These are phyloP conservation scores for Drosophila koepferae DNA, from an alignment of 2,888 invertebrate genomes.

Conservation along the genomic window DNA sequence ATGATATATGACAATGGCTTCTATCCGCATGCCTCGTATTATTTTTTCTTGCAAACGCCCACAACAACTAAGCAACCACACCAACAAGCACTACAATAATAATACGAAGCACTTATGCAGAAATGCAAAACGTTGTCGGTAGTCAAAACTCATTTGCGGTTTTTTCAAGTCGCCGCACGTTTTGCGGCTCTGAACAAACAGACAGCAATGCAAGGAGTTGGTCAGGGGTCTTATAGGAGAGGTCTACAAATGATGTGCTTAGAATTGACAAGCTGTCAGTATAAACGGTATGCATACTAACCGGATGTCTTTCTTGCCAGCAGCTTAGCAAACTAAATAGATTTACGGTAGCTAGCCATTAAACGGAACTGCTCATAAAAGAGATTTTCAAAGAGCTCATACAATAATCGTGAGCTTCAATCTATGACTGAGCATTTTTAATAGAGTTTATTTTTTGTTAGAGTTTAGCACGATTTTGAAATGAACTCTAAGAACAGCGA, in stretches of 20 bases:
- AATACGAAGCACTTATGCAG: constrained; percentile 61
- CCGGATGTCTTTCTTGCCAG: constrained; percentile 71
- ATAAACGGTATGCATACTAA: constrained; percentile 47
- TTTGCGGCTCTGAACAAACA: constrained; percentile 71
- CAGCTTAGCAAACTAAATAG: constrained; percentile 6
- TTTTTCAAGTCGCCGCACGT: constrained; percentile 73
- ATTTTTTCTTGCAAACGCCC: constrained; percentile 40
- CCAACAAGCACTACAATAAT: constrained; percentile 18
- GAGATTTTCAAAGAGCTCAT: background rate
- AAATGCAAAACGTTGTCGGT: constrained; percentile 65
- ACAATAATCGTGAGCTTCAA: background rate
- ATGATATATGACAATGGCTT: constrained; percentile 67
- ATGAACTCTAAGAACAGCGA: background rate
- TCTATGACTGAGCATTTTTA: constrained; percentile 4
- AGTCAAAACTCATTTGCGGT: constrained; percentile 73
- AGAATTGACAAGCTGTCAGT: constrained; percentile 76
- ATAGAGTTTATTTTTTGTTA: background rate
- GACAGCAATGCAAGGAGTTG: constrained; percentile 49
- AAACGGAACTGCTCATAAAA: constrained; percentile 34
- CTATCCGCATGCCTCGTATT: constrained; percentile 24
- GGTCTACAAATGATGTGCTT: constrained; percentile 68
- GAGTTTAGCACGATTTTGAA: background rate
- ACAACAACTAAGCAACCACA: constrained; percentile 29
- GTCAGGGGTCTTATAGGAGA: constrained; percentile 38
- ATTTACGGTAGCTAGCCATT: constrained; percentile 39